phyloP scores from a whole-genome alignment of 2,113 vertebrate species.

The Fregata magnificens region DNA sequence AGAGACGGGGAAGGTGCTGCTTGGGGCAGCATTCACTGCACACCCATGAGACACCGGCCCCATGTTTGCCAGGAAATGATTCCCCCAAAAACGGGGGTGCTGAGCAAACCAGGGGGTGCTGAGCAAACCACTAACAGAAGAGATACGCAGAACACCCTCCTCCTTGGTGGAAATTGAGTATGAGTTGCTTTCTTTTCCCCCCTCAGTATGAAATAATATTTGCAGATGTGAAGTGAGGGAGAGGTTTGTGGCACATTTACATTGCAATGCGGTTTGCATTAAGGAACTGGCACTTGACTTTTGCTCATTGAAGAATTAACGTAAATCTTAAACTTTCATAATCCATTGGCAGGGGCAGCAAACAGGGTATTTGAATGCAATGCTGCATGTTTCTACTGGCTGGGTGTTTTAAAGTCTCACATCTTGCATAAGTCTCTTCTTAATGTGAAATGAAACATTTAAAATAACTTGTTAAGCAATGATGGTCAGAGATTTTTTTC shows the following conservation, averaged over 20 bases:
- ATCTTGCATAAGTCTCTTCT: conserved; percentile 17
- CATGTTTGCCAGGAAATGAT: background rate
- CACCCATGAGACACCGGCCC: rapidly evolving
- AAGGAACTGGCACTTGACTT: conserved; percentile 46
- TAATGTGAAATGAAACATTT: background rate
- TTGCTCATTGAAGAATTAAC: background rate
- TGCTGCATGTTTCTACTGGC: background rate
- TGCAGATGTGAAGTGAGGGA: conserved; percentile 62
- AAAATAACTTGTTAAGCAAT: conserved; percentile 4
- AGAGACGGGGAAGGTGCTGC: background rate
- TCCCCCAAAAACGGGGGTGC: background rate
- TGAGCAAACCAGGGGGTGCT: background rate
- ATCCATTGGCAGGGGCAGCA: background rate
- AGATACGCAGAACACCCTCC: conserved; percentile 8
- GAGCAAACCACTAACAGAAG: background rate
- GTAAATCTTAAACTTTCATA: background rate
- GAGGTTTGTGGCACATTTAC: conserved; percentile 8
- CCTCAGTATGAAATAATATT: conserved; percentile 56
- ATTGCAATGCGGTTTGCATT: background rate
- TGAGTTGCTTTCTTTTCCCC: background rate
- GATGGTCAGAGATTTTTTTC: background rate
- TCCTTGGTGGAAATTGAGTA: conserved; percentile 41
- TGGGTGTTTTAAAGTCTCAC: background rate
- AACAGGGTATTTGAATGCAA: background rate
- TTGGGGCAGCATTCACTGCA: background rate